Conservation (phyloP, 2,888 invertebrate genomes). For the Zaprionus lineosus region DNA sequence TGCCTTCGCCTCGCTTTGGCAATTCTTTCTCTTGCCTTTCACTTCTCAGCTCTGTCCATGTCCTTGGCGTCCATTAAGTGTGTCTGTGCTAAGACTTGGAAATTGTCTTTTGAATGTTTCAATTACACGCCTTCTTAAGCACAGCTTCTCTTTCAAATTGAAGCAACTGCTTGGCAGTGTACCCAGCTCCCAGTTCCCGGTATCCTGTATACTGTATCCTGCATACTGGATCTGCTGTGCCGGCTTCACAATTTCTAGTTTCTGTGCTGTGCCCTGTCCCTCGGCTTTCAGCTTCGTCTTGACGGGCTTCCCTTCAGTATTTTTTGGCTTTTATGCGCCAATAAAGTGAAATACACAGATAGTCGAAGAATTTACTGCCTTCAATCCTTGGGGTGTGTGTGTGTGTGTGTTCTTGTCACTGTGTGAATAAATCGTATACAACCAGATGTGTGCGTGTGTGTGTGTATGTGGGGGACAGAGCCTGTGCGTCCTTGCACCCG, state of each 20-base stretch:
- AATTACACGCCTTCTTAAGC: constrained; percentile 84
- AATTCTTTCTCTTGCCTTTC: constrained; percentile 76
- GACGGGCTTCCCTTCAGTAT: constrained; percentile 32
- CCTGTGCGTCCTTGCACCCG: constrained; percentile 20
- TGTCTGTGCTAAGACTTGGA: constrained; percentile 83
- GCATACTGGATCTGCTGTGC: no score
- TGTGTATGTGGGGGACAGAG: constrained; percentile 5
- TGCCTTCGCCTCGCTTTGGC: constrained; percentile 30
- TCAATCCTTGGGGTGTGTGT: constrained; percentile 35
- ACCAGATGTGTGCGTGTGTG: constrained; percentile 32
- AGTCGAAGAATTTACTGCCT: constrained; percentile 71
- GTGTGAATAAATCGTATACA: no score
- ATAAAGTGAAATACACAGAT: constrained; percentile 73
- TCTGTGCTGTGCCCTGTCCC: no score
- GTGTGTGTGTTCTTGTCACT: background rate
- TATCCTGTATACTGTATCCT: no score
- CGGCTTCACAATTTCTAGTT: no score
- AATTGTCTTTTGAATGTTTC: constrained; percentile 83
- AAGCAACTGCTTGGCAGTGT: constrained; percentile 43
- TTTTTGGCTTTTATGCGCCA: constrained; percentile 70
- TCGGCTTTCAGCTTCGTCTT: background rate
- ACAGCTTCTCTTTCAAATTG: constrained; percentile 81
- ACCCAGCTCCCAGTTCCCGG: constrained; percentile 12
- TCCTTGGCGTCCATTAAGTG: constrained; percentile 79
- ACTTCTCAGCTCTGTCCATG: constrained; percentile 72